Evolutionary conservation across 2,797 vertebrate genomes (phyloP).

Genomic region (Catharus ustulatus): DNA sequence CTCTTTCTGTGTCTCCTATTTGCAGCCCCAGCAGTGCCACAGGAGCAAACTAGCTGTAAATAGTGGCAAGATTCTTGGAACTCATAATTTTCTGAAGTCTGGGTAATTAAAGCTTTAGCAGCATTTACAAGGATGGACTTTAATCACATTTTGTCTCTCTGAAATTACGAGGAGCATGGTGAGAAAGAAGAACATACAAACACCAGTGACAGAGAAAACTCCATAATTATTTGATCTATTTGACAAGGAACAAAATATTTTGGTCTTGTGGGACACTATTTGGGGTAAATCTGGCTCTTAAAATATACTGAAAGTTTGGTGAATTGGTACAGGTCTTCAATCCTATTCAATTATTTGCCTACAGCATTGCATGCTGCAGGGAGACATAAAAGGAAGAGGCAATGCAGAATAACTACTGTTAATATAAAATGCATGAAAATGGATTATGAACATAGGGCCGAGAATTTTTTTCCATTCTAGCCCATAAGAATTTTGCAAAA

Average conservation of each 20-base stretch:
- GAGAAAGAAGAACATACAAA: background rate
- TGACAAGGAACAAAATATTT: background rate
- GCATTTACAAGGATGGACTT: background rate
- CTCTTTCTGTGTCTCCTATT: background rate
- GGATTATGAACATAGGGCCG: background rate
- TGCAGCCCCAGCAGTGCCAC: background rate
- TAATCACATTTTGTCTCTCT: background rate
- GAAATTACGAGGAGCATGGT: background rate
- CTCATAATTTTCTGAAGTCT: background rate
- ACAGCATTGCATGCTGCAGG: rapidly evolving
- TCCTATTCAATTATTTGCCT: background rate
- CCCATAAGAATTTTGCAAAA: background rate
- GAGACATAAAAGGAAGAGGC: background rate
- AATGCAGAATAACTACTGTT: background rate
- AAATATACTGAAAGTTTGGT: background rate
- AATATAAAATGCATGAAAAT: background rate
- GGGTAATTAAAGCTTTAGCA: background rate
- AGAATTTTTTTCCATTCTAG: background rate
- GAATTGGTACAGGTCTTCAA: background rate
- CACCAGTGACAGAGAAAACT: background rate
- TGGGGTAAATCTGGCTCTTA: background rate
- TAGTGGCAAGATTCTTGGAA: background rate
- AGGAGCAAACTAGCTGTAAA: background rate
- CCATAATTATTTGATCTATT: background rate
- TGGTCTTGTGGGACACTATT: background rate